A percentile compares a stretch with the other conserved stretches of the same genome.
phyloP scores from a whole-genome alignment of 2,113 vertebrate genomes.

The Tichodroma muraria region DNA sequence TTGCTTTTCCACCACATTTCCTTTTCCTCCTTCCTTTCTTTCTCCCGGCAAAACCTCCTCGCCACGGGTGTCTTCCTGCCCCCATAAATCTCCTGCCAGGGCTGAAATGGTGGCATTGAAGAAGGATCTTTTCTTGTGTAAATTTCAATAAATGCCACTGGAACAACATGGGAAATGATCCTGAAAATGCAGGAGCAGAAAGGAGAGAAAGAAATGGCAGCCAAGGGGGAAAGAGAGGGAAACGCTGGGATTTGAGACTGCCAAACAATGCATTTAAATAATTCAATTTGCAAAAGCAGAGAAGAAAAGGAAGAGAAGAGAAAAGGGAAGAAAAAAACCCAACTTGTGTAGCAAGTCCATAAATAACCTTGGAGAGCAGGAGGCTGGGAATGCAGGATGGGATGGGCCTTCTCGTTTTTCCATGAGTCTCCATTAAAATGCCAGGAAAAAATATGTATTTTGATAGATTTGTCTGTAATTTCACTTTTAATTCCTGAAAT shows the following conservation, averaged over 20 bases:
- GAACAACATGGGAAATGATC: conserved; percentile 51
- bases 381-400: neutral
- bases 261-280: conserved; percentile 67
- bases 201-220: conserved; percentile 50
- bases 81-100: conserved; percentile 53
- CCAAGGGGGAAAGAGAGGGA: conserved; percentile 17
- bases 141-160: conserved; percentile 59
- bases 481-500: neutral
- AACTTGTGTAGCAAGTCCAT: neutral
- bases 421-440: neutral
- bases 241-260: conserved; percentile 43
- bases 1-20: neutral
- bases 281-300: conserved; percentile 57
- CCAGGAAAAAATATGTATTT: neutral
- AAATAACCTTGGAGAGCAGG: neutral
- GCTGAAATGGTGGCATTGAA: conserved; percentile 22
- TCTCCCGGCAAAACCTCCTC: neutral
- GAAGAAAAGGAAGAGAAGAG: neutral
- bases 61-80: conserved; percentile 20
- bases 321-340: neutral
- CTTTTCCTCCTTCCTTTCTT: neutral
- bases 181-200: conserved; percentile 56
- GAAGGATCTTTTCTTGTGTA: conserved; percentile 38
- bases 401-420: neutral
- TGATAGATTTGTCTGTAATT: neutral